Conservation (phyloP, 37 sponge, comb jelly and placozoan species). For the Spongilla lacustris region DNA sequence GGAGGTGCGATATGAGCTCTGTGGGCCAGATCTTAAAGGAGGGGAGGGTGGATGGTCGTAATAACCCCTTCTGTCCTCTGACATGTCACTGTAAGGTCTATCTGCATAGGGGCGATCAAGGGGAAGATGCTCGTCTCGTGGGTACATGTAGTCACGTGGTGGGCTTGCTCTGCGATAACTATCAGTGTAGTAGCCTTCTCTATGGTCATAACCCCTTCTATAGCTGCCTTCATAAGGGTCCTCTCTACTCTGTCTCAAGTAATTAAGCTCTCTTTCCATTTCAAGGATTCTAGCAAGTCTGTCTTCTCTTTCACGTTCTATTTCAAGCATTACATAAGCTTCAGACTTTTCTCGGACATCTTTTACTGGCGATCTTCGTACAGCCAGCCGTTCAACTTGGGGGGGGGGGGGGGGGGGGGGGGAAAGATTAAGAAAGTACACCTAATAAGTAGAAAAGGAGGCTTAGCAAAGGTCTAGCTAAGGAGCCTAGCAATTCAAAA, state of each 20-base stretch:
- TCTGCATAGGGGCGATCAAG: conserved; percentile 3
- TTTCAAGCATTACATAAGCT: conserved; percentile 18
- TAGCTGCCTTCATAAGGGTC: background rate
- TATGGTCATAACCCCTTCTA: background rate
- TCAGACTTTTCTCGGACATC: conserved; percentile 3
- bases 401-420: background rate
- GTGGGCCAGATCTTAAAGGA: background rate
- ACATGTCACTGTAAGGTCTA: conserved; percentile 3
- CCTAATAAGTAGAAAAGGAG: conserved; percentile 14
- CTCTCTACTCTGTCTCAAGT: conserved; percentile 15
- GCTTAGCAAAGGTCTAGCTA: conserved; percentile 1
- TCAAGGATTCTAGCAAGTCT: conserved; percentile 44
- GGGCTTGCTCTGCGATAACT: conserved; percentile 17
- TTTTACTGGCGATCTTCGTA: background rate
- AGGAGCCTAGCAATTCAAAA: background rate
- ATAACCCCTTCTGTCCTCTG: conserved; percentile 2
- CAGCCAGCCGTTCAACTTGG: background rate
- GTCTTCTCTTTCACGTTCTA: conserved; percentile 26
- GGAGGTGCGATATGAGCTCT: background rate
- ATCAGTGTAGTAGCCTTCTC: conserved; percentile 5
- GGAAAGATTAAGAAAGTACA: background rate
- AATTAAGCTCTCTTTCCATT: conserved; percentile 59
- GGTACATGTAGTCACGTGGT: background rate
- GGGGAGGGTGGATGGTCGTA: conserved; percentile 9
- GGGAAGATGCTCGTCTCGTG: background rate